These are phyloP conservation scores for Clamator glandarius DNA, from an alignment of 2,797 vertebrate species.

Conservation along the genomic window DNA sequence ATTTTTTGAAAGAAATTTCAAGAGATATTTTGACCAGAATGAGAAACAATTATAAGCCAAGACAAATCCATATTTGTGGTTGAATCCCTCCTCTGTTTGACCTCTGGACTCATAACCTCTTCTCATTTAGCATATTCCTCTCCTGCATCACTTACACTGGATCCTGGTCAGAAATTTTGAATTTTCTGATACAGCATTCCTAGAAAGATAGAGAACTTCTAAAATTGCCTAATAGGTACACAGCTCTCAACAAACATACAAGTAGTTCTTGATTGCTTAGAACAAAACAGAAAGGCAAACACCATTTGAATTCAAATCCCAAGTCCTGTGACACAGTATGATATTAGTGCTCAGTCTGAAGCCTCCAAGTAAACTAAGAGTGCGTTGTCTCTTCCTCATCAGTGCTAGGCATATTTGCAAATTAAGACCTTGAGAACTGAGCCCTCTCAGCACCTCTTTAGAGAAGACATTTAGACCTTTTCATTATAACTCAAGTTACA, in stretches of 20 bases:
- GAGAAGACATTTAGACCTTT: not conserved
- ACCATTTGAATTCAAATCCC: not conserved
- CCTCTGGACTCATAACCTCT: not conserved
- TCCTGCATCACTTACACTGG: not conserved
- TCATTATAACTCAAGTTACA: not conserved
- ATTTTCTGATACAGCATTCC: not conserved
- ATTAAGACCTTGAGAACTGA: not conserved
- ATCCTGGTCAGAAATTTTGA: not conserved
- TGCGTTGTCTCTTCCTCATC: not conserved
- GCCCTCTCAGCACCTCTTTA: not conserved
- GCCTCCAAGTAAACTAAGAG: not conserved
- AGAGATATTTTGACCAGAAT: not conserved
- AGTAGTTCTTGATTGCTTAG: not conserved
- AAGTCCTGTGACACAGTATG: not conserved
- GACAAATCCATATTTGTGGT: not conserved
- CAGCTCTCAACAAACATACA: not conserved
- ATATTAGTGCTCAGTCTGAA: not conserved
- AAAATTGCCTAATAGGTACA: not conserved
- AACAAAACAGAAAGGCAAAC: not conserved
- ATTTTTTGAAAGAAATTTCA: not conserved
- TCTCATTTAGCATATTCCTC: not conserved
- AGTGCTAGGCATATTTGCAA: rapidly evolving
- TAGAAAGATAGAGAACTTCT: not conserved
- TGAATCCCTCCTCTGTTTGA: no score
- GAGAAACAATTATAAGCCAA: not conserved